phyloP scores from a whole-genome alignment of 2,113 vertebrate species.

The Tenrec ecaudatus region DNA sequence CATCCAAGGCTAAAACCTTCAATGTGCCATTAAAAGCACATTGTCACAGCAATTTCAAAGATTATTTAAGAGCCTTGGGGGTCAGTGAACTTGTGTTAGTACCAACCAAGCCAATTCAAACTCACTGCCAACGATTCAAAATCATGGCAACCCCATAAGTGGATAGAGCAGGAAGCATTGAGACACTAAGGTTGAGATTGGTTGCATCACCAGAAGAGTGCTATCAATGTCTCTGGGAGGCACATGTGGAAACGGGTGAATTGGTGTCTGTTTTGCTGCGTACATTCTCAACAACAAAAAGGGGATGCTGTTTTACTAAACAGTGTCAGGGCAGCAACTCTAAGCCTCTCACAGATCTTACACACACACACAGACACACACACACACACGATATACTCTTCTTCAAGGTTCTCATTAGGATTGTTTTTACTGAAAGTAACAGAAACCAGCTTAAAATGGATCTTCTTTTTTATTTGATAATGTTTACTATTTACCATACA shows the following conservation, averaged over 20 bases:
- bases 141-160: neutral
- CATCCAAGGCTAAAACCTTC: neutral
- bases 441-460: neutral
- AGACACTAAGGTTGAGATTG: neutral
- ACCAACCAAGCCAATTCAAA: too few relatives aligned
- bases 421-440: neutral
- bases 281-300: neutral
- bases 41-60: neutral
- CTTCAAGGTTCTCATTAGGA: neutral
- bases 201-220: neutral
- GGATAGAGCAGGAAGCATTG: neutral
- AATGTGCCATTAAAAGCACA: neutral
- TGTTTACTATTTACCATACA: neutral
- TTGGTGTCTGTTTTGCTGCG: neutral
- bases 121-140: too few relatives aligned
- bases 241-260: neutral
- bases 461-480: neutral
- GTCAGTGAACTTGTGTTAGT: too few relatives aligned
- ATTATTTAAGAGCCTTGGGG: too few relatives aligned
- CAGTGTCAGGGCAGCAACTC: neutral
- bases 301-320: neutral
- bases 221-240: neutral
- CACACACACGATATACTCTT: neutral
- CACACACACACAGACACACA: too few relatives aligned
- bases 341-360: neutral